Evolutionary conservation across 2,797 vertebrate species (phyloP), one percentile per base, ranked within the genome.

Genomic region (Pyrocephalus nanus): DNA sequence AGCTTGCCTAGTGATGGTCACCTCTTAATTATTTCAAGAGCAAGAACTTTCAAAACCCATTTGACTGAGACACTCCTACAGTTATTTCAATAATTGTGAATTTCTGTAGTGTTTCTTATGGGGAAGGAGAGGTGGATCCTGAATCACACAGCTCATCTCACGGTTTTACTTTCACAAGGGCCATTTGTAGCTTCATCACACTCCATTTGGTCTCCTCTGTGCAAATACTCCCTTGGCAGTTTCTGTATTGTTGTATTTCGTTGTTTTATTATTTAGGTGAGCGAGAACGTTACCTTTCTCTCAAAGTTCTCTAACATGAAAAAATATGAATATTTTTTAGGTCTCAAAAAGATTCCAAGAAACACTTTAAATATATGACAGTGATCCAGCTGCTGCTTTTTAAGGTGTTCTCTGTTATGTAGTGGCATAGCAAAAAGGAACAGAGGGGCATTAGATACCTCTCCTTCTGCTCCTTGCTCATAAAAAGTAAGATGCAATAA

Each of bases 351-450:
- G 26, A 77, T 43, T 74, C 62, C 71, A 91, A 84, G 17, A 93
- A 96, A 92, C 42, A 74, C 36, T 94, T 96, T 86, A 96, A 97
- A 93, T 77, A 84, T 54, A 43, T 18, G 25, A 60, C 38, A 85
- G 76, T 61, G 16, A 94, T 71, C 43, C 83, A 72, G 25, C 26
- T 78, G 25, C 23, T 95, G 32, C 54, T 92, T 92, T 50, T 67
- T 34, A 47, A 62, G 53, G 25, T 61, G 42, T 94, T 95, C 95
- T 84, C 22, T 65, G 13, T 47, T 61, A 40, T 32, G 20, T 45
- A 60, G 53, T 43, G 27, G 58, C 60, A 83, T 1, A 72, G 55
- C 67, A 73, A 66, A 81, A 95, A 80, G 21, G 65, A 95, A 60
- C n/a, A 91, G 92, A 93, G 58, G 25, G 12, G 27, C 13, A 32